Percentiles rank a stretch among this genome's conserved stretches.
These are phyloP conservation scores for Trissolcus japonicus DNA, from an alignment of 2,888 invertebrate species.

Conservation along the genomic window DNA sequence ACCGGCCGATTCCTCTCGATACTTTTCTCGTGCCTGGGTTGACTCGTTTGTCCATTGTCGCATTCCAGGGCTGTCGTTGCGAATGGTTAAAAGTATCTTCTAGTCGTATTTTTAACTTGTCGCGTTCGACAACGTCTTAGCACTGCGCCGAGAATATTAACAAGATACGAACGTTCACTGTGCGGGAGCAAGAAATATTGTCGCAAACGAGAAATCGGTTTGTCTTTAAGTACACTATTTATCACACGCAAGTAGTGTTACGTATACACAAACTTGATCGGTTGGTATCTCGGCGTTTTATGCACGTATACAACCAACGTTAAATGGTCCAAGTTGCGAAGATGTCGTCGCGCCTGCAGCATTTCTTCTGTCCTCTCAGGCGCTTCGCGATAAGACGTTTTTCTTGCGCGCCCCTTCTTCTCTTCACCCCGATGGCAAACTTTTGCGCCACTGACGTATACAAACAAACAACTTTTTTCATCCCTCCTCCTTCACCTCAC, in stretches of 20 bases:
- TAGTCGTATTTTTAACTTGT: slow-evolving; percentile 34
- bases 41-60: slow-evolving; percentile 34
- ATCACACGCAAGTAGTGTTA: slow-evolving; percentile 21
- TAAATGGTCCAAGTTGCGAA: slow-evolving; percentile 70
- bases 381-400: slow-evolving; percentile 74
- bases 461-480: slow-evolving; percentile 1
- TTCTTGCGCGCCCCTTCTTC: slow-evolving; percentile 64
- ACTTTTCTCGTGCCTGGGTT: slow-evolving; percentile 20
- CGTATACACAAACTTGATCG: slow-evolving; percentile 38
- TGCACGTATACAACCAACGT: slow-evolving; percentile 47
- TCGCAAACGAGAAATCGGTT: slow-evolving; percentile 46
- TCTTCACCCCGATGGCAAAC: slow-evolving; percentile 15
- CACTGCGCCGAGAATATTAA: slow-evolving; percentile 39
- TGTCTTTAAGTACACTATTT: slow-evolving; percentile 32
- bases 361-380: slow-evolving; percentile 65
- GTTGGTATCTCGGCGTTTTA: slow-evolving; percentile 15
- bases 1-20: slow-evolving; percentile 48
- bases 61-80: slow-evolving; percentile 32
- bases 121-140: slow-evolving; percentile 43
- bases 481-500: too few species aligned
- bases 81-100: slow-evolving; percentile 41
- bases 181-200: slow-evolving; percentile 21
- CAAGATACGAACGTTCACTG: slow-evolving; percentile 12
- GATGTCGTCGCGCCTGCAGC: slow-evolving; percentile 61
- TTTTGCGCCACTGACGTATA: slow-evolving; percentile 6